Conservation (phyloP, 2,888 invertebrate species). For the Callyntrura sp. region DNA sequence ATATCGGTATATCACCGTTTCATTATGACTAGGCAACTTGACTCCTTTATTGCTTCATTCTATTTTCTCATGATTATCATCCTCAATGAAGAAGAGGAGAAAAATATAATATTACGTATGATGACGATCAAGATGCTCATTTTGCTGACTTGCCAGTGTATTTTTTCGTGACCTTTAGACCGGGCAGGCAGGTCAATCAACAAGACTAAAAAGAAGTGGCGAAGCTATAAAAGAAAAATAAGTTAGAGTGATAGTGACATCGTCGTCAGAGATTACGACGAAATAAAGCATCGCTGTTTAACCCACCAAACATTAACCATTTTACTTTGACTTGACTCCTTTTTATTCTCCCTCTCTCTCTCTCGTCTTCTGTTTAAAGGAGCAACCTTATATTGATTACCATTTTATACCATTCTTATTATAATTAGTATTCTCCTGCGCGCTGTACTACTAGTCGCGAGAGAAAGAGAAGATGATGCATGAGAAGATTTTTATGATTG, state of each 20-base stretch:
- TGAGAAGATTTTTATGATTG: constrained; percentile 43
- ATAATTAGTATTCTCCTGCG: constrained; percentile 35
- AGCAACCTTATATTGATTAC: neutral
- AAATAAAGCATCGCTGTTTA: constrained; percentile 13
- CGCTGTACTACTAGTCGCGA: neutral
- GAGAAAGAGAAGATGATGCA: constrained; percentile 9
- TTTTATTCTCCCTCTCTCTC: neutral
- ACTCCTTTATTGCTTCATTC: constrained; percentile 47
- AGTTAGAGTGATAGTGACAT: constrained; percentile 23
- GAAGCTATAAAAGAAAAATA: constrained; percentile 43
- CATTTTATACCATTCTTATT: constrained; percentile 31
- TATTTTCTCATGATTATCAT: constrained; percentile 44
- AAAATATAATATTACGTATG: neutral
- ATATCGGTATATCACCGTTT: constrained; percentile 12
- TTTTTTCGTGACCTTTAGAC: constrained; percentile 50
- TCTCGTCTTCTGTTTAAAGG: no score
- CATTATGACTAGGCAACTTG: constrained; percentile 38
- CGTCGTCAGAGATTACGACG: constrained; percentile 9
- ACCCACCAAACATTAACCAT: neutral
- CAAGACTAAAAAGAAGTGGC: constrained; percentile 12
- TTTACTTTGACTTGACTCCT: neutral
- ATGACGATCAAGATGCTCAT: constrained; percentile 22
- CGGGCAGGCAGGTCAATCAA: constrained; percentile 44
- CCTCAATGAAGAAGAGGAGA: constrained; percentile 19
- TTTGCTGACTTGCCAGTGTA: constrained; percentile 51